These are phyloP conservation scores for Lerema accius DNA, from an alignment of 1,140 invertebrate genomes.

Conservation along the genomic window DNA sequence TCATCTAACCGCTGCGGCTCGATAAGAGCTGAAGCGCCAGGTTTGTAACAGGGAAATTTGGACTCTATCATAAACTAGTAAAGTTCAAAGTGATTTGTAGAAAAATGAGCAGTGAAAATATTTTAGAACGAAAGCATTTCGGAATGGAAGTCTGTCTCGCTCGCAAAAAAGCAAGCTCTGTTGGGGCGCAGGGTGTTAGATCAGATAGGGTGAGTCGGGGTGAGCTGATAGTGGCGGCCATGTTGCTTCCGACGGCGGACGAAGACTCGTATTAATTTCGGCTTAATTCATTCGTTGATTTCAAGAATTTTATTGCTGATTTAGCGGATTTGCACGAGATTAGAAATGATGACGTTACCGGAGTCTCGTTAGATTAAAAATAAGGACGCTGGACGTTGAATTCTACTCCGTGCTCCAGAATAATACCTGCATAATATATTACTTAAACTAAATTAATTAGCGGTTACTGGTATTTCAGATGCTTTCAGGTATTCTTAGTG, in stretches of 20 bases:
- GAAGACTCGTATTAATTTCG: conserved; percentile 80
- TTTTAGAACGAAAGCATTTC: conserved; percentile 79
- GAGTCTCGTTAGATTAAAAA: not conserved
- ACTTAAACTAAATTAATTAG: too few species aligned
- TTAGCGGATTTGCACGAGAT: conserved; percentile 30
- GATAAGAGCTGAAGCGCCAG: conserved; percentile 39
- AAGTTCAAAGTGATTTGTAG: conserved; percentile 36
- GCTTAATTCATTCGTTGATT: conserved; percentile 75
- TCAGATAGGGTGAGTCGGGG: conserved; percentile 48
- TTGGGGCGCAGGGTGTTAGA: conserved; percentile 58
- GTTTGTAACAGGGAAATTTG: conserved; percentile 20
- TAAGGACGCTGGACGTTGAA: not conserved
- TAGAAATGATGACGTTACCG: conserved; percentile 10
- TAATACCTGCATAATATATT: too few species aligned
- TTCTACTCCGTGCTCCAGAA: too few species aligned
- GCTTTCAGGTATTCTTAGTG: too few species aligned
- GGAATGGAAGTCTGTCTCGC: conserved; percentile 77
- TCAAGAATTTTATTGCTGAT: conserved; percentile 61
- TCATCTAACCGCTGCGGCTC: conserved; percentile 50
- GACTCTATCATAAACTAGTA: conserved; percentile 35
- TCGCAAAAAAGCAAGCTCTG: conserved; percentile 79
- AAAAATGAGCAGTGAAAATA: conserved; percentile 62
- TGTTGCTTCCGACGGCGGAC: conserved; percentile 70
- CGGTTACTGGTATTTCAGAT: too few species aligned
- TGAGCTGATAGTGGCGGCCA: conserved; percentile 61